Conservation (phyloP, 2,113 vertebrate species). For the Oryzias curvinotus region DNA sequence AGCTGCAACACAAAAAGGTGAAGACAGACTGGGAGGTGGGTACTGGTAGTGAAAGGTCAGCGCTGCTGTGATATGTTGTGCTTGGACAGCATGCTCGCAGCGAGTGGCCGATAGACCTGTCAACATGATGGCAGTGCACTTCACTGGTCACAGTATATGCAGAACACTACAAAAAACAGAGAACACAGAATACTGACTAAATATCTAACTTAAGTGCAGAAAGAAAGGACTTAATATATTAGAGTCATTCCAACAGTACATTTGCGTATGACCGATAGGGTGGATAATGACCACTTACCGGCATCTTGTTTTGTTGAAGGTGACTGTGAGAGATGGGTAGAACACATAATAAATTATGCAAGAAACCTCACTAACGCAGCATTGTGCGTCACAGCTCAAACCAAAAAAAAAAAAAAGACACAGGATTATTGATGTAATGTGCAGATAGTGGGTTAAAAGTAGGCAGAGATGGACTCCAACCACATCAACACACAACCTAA, state of each 20-base stretch:
- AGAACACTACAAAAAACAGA: conserved; percentile 10
- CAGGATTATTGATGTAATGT: conserved; percentile 6
- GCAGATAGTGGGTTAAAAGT: neutral
- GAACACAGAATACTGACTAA: neutral
- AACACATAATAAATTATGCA: conserved; percentile 1
- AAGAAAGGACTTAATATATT: too few relatives aligned
- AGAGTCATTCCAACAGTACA: too few relatives aligned
- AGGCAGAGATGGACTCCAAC: too few relatives aligned
- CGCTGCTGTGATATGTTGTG: conserved; percentile 47
- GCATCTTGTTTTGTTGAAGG: neutral
- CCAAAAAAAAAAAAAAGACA: neutral
- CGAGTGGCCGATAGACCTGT: conserved; percentile 36
- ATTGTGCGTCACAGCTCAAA: neutral
- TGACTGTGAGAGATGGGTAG: neutral
- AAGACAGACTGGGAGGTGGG: conserved; percentile 24
- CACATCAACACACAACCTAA: too few relatives aligned
- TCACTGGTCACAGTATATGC: conserved; percentile 24
- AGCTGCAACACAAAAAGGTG: conserved; percentile 7
- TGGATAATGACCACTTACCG: neutral
- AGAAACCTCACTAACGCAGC: neutral
- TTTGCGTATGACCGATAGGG: too few relatives aligned
- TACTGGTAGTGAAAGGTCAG: conserved; percentile 58
- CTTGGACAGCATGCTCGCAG: conserved; percentile 52
- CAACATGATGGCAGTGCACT: conserved; percentile 50
- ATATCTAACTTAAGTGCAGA: too few relatives aligned